These are phyloP conservation scores for Gymnothorax javanicus DNA, from an alignment of 2,797 vertebrate genomes.

Conservation along the genomic window DNA sequence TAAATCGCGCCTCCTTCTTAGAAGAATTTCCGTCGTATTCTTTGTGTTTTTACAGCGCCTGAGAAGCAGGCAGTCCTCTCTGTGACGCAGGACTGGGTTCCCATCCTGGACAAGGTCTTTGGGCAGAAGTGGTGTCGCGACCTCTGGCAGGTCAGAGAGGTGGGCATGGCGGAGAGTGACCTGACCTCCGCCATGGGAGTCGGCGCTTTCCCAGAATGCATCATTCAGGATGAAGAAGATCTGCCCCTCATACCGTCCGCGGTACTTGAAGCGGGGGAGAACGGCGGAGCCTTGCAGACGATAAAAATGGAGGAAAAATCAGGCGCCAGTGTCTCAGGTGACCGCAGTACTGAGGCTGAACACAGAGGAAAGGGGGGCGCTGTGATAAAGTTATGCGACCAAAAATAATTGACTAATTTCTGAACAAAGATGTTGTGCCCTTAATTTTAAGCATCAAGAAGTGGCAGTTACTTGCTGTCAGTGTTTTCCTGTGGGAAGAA, in stretches of 20 bases:
- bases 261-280: conserved; percentile 59
- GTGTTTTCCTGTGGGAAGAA: too few relatives aligned
- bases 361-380: background rate
- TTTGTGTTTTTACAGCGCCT: conserved; percentile 35
- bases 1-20: too few relatives aligned
- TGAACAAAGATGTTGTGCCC: too few relatives aligned
- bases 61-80: conserved; percentile 57
- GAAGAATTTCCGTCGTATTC: too few relatives aligned
- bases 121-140: conserved; percentile 77
- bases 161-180: conserved; percentile 29
- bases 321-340: conserved; percentile 57
- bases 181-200: conserved; percentile 21
- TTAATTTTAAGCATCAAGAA: too few relatives aligned
- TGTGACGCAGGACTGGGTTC: conserved; percentile 74
- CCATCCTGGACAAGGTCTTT: conserved; percentile 76
- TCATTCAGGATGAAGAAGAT: conserved; percentile 53
- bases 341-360: background rate
- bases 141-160: conserved; percentile 66
- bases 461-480: too few relatives aligned
- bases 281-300: conserved; percentile 57
- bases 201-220: conserved; percentile 33
- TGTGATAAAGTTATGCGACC: background rate
- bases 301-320: conserved; percentile 68
- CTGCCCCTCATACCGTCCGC: conserved; percentile 57
- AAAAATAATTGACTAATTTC: too few relatives aligned